Base-by-base conservation (phyloP, 2,797 vertebrate genomes). In the Squalus acanthias region DNA sequence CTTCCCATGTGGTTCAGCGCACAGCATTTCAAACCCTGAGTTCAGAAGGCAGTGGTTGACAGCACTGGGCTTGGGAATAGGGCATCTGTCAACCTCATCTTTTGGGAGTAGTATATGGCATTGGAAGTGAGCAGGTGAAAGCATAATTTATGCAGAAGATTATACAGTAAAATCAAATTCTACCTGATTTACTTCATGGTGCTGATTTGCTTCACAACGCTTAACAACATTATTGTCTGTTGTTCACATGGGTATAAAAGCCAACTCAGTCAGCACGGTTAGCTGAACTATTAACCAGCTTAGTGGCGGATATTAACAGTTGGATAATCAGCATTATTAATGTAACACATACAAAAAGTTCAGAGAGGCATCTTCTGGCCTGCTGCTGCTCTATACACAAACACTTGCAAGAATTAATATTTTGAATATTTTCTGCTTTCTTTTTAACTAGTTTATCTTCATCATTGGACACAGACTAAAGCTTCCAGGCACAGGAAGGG, bases 251-350 rank as follows among this genome's bases (percentile, higher is more conserved):
- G n/a, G 60, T 57, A 92, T 92, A 65, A 89, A 89, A 65, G 60
- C 33, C 89, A 39, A 15, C 15, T 33, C 57, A 92, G n/a, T 85
- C 46, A 92, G 13, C 67, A 92, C 33, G 67, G 33, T 67, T 67
- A 92, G 33, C 57, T n/a, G 10, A 39, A n/a, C 15, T 15, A 50
- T 50, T 67, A 65, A 92, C 33, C 17, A 65, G 17, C 33, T 92
- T 92, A 63, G 89, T n/a, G 33, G 26, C 33, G 2, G 33, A 92
- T 65, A 12, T 92, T 92, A 65, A 92, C n/a, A 92, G n/a, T 63
- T 39, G 89, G 13, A 92, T 91, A 92, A 65, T 92, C 33, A 17
- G 60, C 89, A n/a, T 65, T 88, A 53, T 88, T 92, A 92, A 63
- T 20, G 17, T 57, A 92, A 10, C 7, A 92, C 22, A 5, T 65